phyloP scores from a whole-genome alignment of 1,140 invertebrate species.

The Lithobius niger region DNA sequence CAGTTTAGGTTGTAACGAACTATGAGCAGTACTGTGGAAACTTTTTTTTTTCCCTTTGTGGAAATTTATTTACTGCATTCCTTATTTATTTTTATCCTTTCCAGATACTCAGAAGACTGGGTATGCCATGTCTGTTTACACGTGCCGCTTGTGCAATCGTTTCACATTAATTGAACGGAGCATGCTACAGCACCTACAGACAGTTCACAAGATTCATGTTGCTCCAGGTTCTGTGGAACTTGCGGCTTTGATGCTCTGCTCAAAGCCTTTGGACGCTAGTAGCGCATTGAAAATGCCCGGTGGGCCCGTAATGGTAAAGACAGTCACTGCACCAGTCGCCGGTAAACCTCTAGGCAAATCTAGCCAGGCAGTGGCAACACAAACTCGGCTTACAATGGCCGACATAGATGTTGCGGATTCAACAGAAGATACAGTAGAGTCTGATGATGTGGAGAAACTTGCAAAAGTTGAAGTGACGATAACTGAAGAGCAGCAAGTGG shows the following conservation, averaged over 20 bases:
- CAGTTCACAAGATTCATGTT: constrained; percentile 6
- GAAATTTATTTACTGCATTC: too few species aligned
- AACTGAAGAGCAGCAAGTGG: too few species aligned
- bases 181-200: neutral
- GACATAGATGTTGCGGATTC: neutral
- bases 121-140: neutral
- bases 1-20: too few species aligned
- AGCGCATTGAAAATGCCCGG: neutral
- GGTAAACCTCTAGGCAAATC: neutral
- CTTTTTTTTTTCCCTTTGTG: too few species aligned
- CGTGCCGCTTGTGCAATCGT: constrained; percentile 4
- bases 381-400: neutral
- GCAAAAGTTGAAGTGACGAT: too few species aligned
- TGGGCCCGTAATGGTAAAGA: neutral
- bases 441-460: too few species aligned
- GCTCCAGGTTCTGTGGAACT: constrained; percentile 4
- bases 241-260: constrained; percentile 3
- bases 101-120: neutral
- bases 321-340: neutral
- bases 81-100: neutral
- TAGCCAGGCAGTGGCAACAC: neutral
- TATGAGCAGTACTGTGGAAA: too few species aligned
- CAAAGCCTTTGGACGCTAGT: neutral
- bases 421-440: neutral
- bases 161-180: neutral